Percentiles rank a stretch among this genome's conserved stretches.
Evolutionary conservation across 2,113 vertebrate genomes (phyloP).

Genomic region (Gadus macrocephalus): DNA sequence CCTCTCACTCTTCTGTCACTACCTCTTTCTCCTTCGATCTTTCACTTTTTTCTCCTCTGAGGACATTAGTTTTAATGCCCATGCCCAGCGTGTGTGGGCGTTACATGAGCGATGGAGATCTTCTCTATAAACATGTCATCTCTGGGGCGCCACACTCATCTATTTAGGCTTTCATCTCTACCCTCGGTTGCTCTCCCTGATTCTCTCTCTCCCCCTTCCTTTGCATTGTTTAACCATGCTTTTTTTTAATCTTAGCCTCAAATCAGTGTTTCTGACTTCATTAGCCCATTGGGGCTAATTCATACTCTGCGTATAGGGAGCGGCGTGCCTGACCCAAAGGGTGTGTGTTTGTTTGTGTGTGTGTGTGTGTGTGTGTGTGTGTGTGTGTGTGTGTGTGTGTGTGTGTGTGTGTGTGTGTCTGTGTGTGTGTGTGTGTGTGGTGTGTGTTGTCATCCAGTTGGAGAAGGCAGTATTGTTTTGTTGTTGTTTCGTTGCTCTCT

Average conservation of each 20-base stretch:
- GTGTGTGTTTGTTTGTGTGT: too few relatives aligned
- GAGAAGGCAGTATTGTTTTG: too few relatives aligned
- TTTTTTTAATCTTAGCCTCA: constrained; percentile 49
- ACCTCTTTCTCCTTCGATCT: background rate
- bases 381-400: too few relatives aligned
- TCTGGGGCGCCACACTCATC: constrained; percentile 26
- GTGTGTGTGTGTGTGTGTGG: too few relatives aligned
- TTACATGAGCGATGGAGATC: constrained; percentile 23
- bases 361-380: too few relatives aligned
- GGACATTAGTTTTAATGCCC: background rate
- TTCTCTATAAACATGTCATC: constrained; percentile 32
- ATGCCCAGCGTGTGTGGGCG: constrained; percentile 9
- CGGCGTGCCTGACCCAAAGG: too few relatives aligned
- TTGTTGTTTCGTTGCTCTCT: constrained; percentile 47
- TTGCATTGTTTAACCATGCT: constrained; percentile 52
- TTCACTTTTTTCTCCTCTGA: too few relatives aligned
- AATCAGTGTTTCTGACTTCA: constrained; percentile 39
- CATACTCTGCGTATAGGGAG: too few relatives aligned
- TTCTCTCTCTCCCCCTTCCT: constrained; percentile 30
- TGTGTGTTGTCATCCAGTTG: too few relatives aligned
- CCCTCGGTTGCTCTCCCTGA: constrained; percentile 15
- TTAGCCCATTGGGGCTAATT: constrained; percentile 13
- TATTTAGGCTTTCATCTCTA: constrained; percentile 46
- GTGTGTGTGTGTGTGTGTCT: too few relatives aligned
- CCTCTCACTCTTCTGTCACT: too few relatives aligned